phyloP scores from a whole-genome alignment of 1,140 invertebrate genomes.

The Euura saliciscinereae region DNA sequence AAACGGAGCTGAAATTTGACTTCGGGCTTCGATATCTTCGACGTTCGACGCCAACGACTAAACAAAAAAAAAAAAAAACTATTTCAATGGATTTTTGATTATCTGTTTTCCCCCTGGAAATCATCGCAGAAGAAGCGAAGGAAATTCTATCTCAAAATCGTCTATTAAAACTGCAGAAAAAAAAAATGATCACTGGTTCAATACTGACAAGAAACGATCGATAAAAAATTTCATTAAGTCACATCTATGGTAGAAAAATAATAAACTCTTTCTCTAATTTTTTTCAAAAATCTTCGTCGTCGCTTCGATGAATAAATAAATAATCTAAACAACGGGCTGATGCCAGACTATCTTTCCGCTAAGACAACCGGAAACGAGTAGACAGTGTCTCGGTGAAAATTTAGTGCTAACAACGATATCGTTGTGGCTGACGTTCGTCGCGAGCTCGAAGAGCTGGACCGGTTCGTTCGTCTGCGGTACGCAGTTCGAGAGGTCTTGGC shows the following conservation, averaged over 20 bases:
- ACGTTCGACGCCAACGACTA: background rate
- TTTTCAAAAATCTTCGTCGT: background rate
- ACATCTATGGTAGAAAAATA: constrained; percentile 1
- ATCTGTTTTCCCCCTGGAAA: too few species aligned
- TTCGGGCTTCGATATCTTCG: too few species aligned
- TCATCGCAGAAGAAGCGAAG: too few species aligned
- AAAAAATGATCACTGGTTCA: background rate
- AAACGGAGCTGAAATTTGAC: too few species aligned
- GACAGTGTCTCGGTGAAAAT: constrained; percentile 84
- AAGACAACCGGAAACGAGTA: constrained; percentile 88
- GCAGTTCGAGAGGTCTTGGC: constrained; percentile 79
- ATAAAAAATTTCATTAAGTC: background rate
- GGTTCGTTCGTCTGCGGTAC: constrained; percentile 60
- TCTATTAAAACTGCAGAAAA: background rate
- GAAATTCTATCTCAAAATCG: too few species aligned
- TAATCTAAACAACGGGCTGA: constrained; percentile 72
- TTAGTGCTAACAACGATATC: constrained; percentile 90
- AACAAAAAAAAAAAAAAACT: background rate
- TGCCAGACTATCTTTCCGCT: constrained; percentile 89
- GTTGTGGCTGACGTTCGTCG: constrained; percentile 74
- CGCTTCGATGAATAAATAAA: constrained; percentile 14
- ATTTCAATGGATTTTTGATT: too few species aligned
- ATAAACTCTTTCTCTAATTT: background rate
- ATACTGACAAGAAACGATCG: too few species aligned
- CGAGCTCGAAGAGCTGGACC: constrained; percentile 67